Evolutionary conservation across 2,113 vertebrate genomes (phyloP), one percentile per base, ranked within the genome.

Genomic region (Xerus inauris): DNA sequence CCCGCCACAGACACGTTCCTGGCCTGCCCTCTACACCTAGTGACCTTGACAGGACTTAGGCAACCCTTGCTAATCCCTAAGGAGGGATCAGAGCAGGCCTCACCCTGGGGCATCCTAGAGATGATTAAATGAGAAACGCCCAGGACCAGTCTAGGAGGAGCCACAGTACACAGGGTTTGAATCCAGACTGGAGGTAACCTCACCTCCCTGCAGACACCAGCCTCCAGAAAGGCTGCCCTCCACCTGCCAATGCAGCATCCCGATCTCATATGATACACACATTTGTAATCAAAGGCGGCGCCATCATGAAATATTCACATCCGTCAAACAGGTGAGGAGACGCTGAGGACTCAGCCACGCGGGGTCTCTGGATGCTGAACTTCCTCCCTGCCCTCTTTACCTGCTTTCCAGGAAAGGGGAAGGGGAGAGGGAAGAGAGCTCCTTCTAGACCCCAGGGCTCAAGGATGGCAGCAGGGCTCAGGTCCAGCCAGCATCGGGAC

Each of bases 21-120:
- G 3, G 59, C 16, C 42, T 5, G 91, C 49, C 57, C 80, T 75
- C 45, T 5, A 54, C 20, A 26, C 40, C 0, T 4, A 59, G 91
- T 83, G 95, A 96, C 96, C 93, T 96, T 88, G 95, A 42, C 8
- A 1, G 82, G 94, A 65, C 24, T 91, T 62, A 65, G 82, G 54
- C 77, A 32, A 26, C 57, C 59, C 49, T 87, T 49, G 11, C 67
- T 79, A 94, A 89, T 87, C 93, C 49, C 80, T 71, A 20, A 20
- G 14, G n/a, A 19, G 47, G 86, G 89, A 96, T 96, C 64, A 95
- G 86, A 77, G 4, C 1, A 1, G 62, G 10, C 3, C 64, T 65
- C 24, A 32, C 28, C 40, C 59, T 13, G 1, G 16, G 26, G 57
- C 19, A 6, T 1, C 92, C 69, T 35, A 19, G 65, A 64, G 62